These are phyloP conservation scores for Platysteira castanea DNA, from an alignment of 2,113 vertebrate genomes.

Conservation along the genomic window DNA sequence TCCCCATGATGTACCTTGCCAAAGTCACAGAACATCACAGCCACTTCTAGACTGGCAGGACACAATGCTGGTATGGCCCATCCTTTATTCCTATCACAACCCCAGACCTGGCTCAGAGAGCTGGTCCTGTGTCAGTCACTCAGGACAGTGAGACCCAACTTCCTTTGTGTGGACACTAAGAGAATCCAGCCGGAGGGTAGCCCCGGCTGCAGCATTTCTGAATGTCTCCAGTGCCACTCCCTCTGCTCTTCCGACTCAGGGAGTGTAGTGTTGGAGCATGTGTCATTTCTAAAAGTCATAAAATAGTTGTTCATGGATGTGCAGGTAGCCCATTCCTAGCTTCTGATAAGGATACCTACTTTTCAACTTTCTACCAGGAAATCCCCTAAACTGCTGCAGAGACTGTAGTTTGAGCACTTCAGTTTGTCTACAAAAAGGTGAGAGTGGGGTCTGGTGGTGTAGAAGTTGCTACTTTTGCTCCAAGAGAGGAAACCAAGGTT, in stretches of 20 bases:
- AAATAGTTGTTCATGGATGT: neutral
- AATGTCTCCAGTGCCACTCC: neutral
- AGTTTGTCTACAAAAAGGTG: neutral
- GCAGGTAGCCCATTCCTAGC: neutral
- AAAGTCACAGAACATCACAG: neutral
- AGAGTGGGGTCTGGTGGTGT: neutral
- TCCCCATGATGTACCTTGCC: neutral
- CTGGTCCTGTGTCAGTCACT: neutral
- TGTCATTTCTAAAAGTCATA: neutral
- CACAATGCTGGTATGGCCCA: neutral
- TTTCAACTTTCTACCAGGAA: neutral
- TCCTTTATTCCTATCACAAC: neutral
- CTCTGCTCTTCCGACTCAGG: neutral
- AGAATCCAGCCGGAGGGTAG: neutral
- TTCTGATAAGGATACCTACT: neutral
- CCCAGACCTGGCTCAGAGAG: neutral
- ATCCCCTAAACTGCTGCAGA: neutral
- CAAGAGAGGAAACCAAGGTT: neutral
- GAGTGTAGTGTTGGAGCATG: neutral
- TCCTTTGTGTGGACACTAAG: neutral
- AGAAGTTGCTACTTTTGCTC: neutral
- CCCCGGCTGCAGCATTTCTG: neutral
- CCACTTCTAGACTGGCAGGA: neutral
- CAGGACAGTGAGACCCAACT: neutral
- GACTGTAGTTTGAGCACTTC: neutral